Base-by-base conservation (phyloP, 2,113 vertebrate genomes). In the Grantiella picta region DNA sequence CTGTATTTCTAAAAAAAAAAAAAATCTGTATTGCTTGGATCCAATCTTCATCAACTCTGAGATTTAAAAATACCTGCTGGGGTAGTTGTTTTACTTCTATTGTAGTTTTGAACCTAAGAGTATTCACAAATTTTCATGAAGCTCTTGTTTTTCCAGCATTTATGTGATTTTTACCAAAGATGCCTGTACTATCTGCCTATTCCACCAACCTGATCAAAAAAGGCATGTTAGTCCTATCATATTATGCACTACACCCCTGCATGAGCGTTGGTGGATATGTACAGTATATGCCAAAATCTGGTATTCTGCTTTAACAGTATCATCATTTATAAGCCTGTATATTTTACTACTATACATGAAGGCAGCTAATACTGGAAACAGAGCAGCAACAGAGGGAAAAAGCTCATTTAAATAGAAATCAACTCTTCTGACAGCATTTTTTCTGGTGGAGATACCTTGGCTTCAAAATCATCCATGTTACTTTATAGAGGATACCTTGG, bases 141-240 rank as follows among this genome's bases (percentile, higher is more conserved):
- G 89, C 12, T 22, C 6, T 24, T 25, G 18, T 31, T 89, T 86
- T 78, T 57, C 12, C 22, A 61, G 24, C 5, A 45, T 49, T 56
- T 86, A 22, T 69, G 36, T 15, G 24, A 77, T 76, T 77, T 65
- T 80, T 59, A 88, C 16, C 3, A 1, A 54, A 45, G 40, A 35
- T 89, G 16, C 14, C 31, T 36, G 33, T 10, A 53, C 9, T 52
- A 82, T 12, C 66, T 60, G 27, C 36, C 31, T 81, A 33, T 49
- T 73, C 27, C 31, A 80, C 36, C 27, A 71, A 90, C 47, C 21
- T 56, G 16, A 68, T 59, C 35, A 86, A 89, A 93, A 91, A 66
- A 75, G 78, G 33, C 31, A 21, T 54, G 59, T 45, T 33, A 63
- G 11, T 71, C 44, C 49, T 76, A 72, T 52, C 57, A 59, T 45